Evolutionary conservation across 2,797 vertebrate genomes (phyloP).

Genomic region (Oreochromis mossambicus): DNA sequence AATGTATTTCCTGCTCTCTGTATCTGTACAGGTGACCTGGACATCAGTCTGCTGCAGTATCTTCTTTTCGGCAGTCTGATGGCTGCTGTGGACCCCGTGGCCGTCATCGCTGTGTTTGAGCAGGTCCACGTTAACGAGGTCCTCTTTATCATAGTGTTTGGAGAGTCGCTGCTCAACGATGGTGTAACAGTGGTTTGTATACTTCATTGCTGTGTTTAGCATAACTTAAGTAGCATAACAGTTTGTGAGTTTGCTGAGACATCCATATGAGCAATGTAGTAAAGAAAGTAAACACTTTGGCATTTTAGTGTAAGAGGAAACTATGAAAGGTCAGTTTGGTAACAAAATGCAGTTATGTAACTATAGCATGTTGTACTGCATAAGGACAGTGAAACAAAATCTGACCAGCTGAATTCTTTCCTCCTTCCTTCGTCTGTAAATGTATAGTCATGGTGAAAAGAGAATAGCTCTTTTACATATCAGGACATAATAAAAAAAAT

Average conservation of each 20-base stretch:
- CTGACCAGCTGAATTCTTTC: too few relatives aligned
- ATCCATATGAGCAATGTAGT: neutral
- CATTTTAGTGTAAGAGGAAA: neutral
- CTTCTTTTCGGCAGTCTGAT: neutral
- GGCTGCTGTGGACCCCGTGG: neutral
- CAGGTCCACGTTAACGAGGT: neutral
- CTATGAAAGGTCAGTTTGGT: too few relatives aligned
- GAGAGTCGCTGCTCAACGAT: accelerated
- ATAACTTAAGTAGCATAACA: neutral
- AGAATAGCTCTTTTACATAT: too few relatives aligned
- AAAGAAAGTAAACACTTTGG: neutral
- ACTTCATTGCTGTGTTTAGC: neutral
- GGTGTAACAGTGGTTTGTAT: neutral
- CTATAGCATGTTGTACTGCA: too few relatives aligned
- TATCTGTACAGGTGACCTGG: neutral
- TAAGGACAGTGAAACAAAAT: too few relatives aligned
- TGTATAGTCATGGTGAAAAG: accelerated
- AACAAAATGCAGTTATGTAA: too few relatives aligned
- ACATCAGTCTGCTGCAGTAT: neutral
- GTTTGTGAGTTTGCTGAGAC: neutral
- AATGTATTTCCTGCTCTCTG: neutral
- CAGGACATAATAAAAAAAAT: too few relatives aligned
- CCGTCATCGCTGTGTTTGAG: neutral
- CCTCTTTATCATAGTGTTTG: neutral
- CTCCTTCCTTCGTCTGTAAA: too few relatives aligned